A percentile compares a stretch with the other conserved stretches of the same genome.
phyloP scores from a whole-genome alignment of 35 echinoderm and acorn worm genomes.

The Acanthaster planci region DNA sequence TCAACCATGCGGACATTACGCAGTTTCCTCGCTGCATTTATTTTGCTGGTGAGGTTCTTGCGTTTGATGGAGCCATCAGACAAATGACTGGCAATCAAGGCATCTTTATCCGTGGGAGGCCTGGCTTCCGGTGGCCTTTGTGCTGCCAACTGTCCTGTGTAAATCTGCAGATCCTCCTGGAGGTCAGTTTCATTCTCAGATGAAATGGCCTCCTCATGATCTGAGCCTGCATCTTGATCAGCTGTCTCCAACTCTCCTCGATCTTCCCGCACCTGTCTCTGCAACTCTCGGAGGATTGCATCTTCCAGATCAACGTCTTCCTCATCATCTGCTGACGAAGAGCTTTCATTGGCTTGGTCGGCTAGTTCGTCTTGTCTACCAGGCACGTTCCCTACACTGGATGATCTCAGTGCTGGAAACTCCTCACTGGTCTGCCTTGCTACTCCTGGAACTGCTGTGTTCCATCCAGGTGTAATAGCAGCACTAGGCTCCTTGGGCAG shows the following conservation, averaged over 20 bases:
- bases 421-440: constrained; percentile 54
- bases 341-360: constrained; percentile 18
- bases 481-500: neutral
- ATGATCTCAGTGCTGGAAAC: constrained; percentile 31
- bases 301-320: constrained; percentile 71
- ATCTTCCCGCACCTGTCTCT: constrained; percentile 55
- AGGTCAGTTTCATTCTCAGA: constrained; percentile 2
- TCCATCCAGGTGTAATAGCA: neutral
- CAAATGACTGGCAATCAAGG: neutral
- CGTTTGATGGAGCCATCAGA: neutral
- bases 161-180: neutral
- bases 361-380: neutral
- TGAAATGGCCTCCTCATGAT: neutral
- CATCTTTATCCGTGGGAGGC: neutral
- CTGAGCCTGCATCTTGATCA: neutral
- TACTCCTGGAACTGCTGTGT: neutral
- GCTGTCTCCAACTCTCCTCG: constrained; percentile 9
- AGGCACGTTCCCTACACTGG: neutral
- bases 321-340: constrained; percentile 72
- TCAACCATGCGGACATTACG: constrained; percentile 67
- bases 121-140: neutral
- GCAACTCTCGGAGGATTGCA: constrained; percentile 66
- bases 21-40: neutral
- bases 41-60: too few relatives aligned
- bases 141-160: neutral